Conservation (phyloP, 2,888 invertebrate species). For the Seira musarum region DNA sequence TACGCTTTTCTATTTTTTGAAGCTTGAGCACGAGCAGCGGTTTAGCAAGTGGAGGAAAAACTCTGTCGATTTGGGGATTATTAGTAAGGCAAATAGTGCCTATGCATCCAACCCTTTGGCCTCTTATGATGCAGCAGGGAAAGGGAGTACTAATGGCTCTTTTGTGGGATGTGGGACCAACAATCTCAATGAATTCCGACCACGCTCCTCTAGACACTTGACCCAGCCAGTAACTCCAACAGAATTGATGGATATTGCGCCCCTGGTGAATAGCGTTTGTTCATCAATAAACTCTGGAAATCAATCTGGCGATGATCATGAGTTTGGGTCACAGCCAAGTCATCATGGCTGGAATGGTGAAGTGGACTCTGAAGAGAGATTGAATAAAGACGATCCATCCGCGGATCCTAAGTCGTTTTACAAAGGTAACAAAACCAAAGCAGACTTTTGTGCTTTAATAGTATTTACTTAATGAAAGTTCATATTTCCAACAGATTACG, state of each 20-base stretch:
- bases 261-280: constrained; percentile 16
- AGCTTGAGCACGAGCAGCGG: constrained; percentile 67
- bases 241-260: constrained; percentile 45
- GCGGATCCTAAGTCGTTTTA: constrained; percentile 40
- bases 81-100: no score
- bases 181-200: constrained; percentile 27
- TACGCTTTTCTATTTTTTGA: no score
- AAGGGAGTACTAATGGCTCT: no score
- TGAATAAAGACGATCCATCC: constrained; percentile 26
- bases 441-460: no score
- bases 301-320: neutral
- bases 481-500: constrained; percentile 39
- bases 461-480: no score
- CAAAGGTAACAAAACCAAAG: constrained; percentile 26
- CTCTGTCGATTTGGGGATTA: constrained; percentile 55
- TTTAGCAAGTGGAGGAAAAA: constrained; percentile 68
- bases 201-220: constrained; percentile 45
- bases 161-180: neutral
- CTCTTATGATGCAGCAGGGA: no score
- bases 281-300: neutral
- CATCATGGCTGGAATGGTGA: constrained; percentile 24
- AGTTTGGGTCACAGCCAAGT: constrained; percentile 49
- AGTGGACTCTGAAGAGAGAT: constrained; percentile 1
- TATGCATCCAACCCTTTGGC: no score
- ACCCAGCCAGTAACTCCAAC: constrained; percentile 64